Evolutionary conservation across 2,888 invertebrate species (phyloP).

Genomic region (Clepsis dumicolana): DNA sequence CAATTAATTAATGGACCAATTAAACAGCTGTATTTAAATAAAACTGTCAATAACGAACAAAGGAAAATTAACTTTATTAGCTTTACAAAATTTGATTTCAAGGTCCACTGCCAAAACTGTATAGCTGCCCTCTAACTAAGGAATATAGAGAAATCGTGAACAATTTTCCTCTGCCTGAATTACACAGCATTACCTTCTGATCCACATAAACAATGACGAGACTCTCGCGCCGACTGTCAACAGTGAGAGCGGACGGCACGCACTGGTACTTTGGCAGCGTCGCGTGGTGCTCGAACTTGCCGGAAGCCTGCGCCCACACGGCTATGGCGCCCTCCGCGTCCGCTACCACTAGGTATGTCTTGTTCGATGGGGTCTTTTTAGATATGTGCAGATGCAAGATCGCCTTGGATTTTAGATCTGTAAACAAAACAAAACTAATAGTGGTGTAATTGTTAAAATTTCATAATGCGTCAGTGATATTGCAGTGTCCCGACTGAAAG

Average conservation of each 20-base stretch:
- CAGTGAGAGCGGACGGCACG: conserved; percentile 90
- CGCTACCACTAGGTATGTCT: conserved; percentile 87
- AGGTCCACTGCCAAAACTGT: too few species aligned
- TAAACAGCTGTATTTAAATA: too few species aligned
- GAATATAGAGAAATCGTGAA: too few species aligned
- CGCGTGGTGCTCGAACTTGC: conserved; percentile 74
- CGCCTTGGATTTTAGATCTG: conserved; percentile 79
- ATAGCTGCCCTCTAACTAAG: too few species aligned
- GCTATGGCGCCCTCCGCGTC: conserved; percentile 88
- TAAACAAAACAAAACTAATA: conserved; percentile 50
- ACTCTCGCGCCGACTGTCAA: conserved; percentile 86
- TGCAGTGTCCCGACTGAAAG: too few species aligned
- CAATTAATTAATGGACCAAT: too few species aligned
- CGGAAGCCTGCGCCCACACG: conserved; percentile 84
- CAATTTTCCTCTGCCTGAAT: not conserved
- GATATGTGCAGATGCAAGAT: conserved; percentile 55
- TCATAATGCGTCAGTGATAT: too few species aligned
- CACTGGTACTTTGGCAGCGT: conserved; percentile 90
- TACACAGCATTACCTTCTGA: conserved; percentile 87
- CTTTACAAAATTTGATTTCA: too few species aligned
- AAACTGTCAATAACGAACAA: too few species aligned
- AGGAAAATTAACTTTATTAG: too few species aligned
- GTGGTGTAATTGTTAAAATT: too few species aligned
- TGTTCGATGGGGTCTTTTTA: conserved; percentile 15
- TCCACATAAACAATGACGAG: conserved; percentile 92